Conservation (phyloP, 2,888 invertebrate genomes). For the Spisula subtruncata region DNA sequence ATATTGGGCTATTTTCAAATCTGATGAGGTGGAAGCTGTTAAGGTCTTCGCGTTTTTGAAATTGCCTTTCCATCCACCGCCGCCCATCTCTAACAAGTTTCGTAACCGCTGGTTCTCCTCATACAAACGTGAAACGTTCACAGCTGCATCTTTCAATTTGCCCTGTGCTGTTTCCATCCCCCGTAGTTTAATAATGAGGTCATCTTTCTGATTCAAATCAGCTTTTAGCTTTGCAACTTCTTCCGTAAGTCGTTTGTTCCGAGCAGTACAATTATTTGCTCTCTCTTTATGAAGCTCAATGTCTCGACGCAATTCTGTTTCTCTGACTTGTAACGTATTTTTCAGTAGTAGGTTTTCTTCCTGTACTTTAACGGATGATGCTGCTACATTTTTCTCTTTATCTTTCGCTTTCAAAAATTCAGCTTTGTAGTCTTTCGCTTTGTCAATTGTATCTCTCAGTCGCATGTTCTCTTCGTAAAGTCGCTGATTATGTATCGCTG, state of each 20-base stretch:
- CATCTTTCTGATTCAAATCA: slow-evolving; percentile 62
- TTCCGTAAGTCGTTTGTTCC: slow-evolving; percentile 64
- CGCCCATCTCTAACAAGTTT: slow-evolving; percentile 55
- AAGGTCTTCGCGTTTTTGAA: slow-evolving; percentile 56
- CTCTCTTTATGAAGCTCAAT: slow-evolving; percentile 65
- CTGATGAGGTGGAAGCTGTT: slow-evolving; percentile 23
- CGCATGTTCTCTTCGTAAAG: slow-evolving; percentile 70
- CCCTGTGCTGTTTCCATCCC: slow-evolving; percentile 54
- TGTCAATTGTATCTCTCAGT: slow-evolving; percentile 65
- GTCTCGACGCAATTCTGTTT: slow-evolving; percentile 58
- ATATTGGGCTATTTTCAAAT: slow-evolving; percentile 41
- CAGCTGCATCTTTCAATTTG: slow-evolving; percentile 61
- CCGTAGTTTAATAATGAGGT: slow-evolving; percentile 59
- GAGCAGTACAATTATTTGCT: slow-evolving; percentile 56
- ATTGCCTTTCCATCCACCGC: slow-evolving; percentile 59
- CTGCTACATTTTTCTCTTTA: slow-evolving; percentile 50
- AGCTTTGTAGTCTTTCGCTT: slow-evolving; percentile 63
- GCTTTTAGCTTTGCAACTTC: slow-evolving; percentile 62
- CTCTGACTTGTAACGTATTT: slow-evolving; percentile 57
- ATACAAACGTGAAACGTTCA: slow-evolving; percentile 55
- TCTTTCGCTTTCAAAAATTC: slow-evolving; percentile 57
- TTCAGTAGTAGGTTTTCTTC: slow-evolving; percentile 66
- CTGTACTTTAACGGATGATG: slow-evolving; percentile 46
- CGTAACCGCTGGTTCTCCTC: slow-evolving; percentile 68
- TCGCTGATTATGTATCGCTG: slow-evolving; percentile 66